Percentiles rank a stretch among this genome's conserved stretches.
These are phyloP conservation scores for Leptopilina myrica DNA, from an alignment of 2,888 invertebrate genomes.

Conservation along the genomic window DNA sequence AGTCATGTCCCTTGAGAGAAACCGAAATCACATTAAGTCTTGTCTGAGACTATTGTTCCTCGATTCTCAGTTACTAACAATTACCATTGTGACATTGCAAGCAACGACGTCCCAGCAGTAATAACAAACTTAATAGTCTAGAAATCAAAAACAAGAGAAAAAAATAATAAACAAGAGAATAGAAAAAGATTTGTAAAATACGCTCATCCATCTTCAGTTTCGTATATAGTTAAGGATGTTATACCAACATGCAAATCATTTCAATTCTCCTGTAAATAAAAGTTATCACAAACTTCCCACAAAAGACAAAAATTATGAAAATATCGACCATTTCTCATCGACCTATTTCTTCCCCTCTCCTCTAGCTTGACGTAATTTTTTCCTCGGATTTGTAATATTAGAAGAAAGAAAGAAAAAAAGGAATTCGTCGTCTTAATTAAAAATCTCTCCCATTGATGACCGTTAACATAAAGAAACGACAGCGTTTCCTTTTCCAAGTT, in stretches of 20 bases:
- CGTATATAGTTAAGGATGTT: neutral
- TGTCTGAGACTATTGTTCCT: constrained; percentile 35
- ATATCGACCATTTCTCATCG: constrained; percentile 11
- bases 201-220: too few species aligned
- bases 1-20: constrained; percentile 34
- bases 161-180: neutral
- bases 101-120: constrained; percentile 12
- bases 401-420: neutral
- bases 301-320: constrained; percentile 5
- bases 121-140: neutral
- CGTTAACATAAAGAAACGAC: neutral
- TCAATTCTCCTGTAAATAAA: constrained; percentile 1
- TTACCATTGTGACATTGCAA: constrained; percentile 24
- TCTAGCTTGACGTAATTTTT: neutral
- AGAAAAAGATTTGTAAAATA: neutral
- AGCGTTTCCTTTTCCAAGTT: constrained; percentile 5
- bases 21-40: constrained; percentile 38
- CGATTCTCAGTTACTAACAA: constrained; percentile 28
- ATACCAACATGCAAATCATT: neutral
- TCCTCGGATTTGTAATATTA: neutral
- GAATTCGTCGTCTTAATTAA: constrained; percentile 21
- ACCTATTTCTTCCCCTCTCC: constrained; percentile 17
- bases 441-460: constrained; percentile 2
- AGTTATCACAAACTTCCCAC: neutral
- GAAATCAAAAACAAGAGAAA: neutral